phyloP scores from a whole-genome alignment of 2,797 vertebrate genomes.

The Acridotheres tristis region DNA sequence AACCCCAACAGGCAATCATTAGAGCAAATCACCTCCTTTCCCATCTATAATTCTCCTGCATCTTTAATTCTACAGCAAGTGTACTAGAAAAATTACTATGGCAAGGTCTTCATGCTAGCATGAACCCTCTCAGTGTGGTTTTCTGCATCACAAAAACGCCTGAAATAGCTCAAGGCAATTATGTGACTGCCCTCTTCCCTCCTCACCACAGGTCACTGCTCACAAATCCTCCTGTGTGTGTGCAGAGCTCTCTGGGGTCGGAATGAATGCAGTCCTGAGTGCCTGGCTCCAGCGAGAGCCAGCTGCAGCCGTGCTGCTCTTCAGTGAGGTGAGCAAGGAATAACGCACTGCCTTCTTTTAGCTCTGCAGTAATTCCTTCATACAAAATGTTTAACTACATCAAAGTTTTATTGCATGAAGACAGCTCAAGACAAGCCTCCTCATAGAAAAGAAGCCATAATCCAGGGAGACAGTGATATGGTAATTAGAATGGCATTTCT shows the following conservation, averaged over 20 bases:
- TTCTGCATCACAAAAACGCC: background rate
- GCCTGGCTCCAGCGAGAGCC: background rate
- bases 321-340: background rate
- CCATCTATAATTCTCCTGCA: background rate
- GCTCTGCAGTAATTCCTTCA: background rate
- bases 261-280: background rate
- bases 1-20: background rate
- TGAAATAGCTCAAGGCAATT: background rate
- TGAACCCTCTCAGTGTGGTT: background rate
- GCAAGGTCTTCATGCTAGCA: background rate
- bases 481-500: constrained; percentile 16
- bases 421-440: background rate
- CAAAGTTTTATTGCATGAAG: background rate
- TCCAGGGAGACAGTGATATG: background rate
- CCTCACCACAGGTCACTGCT: background rate
- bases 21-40: background rate
- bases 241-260: accelerated
- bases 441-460: background rate
- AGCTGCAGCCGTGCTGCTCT: background rate
- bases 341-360: background rate
- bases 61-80: background rate
- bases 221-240: accelerated
- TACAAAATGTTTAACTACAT: background rate
- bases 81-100: background rate
- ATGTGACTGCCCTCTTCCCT: background rate